Percentiles rank a stretch among this genome's conserved stretches.
phyloP scores from a whole-genome alignment of 2,888 invertebrate genomes.

The Ophioninae sp. region DNA sequence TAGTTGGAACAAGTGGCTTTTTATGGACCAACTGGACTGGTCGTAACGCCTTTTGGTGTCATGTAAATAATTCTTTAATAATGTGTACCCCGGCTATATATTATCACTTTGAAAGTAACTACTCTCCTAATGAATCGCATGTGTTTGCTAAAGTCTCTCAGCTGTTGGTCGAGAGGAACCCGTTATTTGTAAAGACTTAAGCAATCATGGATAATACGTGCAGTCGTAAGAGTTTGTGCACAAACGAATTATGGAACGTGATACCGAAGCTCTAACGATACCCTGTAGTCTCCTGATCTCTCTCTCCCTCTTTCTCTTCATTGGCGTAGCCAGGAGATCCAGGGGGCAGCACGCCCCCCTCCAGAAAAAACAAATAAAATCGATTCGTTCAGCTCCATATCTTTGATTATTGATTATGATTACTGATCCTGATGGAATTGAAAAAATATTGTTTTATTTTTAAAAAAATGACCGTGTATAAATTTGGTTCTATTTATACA shows the following conservation, averaged over 20 bases:
- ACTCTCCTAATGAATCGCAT: conserved; percentile 41
- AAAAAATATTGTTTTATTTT: no score
- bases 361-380: no score
- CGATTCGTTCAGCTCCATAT: no score
- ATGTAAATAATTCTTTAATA: not conserved
- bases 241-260: conserved; percentile 28
- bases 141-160: conserved; percentile 50
- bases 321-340: no score
- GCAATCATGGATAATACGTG: conserved; percentile 19
- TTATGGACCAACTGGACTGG: not conserved
- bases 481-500: no score
- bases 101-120: conserved; percentile 22
- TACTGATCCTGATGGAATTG: no score
- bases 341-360: no score
- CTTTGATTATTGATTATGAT: no score
- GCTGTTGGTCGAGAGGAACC: conserved; percentile 30
- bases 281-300: not conserved
- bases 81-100: conserved; percentile 1
- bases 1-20: conserved; percentile 1
- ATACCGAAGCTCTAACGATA: conserved; percentile 16
- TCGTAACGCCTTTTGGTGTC: not conserved
- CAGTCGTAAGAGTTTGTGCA: conserved; percentile 20
- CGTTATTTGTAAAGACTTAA: conserved; percentile 42
- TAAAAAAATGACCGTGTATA: no score
- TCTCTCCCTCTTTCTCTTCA: not conserved